phyloP scores from a whole-genome alignment of 2,888 invertebrate species.

The Hyposoter dolosus region DNA sequence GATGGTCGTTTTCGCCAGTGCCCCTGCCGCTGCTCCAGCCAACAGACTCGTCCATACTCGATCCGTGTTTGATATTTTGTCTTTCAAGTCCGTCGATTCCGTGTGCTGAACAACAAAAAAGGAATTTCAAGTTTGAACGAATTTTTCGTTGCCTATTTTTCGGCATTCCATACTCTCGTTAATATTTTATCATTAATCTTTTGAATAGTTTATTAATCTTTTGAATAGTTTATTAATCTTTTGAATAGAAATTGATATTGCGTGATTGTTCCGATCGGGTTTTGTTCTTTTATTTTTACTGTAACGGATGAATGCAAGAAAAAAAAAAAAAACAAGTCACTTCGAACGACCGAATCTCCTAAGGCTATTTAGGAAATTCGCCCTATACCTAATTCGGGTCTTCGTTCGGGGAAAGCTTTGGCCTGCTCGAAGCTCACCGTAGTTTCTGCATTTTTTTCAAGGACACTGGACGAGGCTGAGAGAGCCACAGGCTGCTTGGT shows the following conservation, averaged over 20 bases:
- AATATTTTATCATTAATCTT: neutral
- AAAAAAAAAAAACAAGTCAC: neutral
- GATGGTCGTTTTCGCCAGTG: constrained; percentile 97
- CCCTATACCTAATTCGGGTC: neutral
- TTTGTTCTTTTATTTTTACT: neutral
- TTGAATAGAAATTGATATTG: neutral
- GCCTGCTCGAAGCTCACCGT: constrained; percentile 64
- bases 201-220: neutral
- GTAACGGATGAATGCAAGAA: neutral
- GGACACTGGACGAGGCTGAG: constrained; percentile 28
- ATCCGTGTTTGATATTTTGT: constrained; percentile 85
- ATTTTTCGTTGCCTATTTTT: neutral
- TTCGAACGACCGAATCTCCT: constrained; percentile 10
- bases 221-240: neutral
- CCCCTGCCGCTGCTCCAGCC: constrained; percentile 97
- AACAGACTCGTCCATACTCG: constrained; percentile 92
- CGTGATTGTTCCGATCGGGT: neutral
- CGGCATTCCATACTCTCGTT: neutral
- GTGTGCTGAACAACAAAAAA: constrained; percentile 21
- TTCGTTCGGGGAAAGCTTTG: constrained; percentile 48
- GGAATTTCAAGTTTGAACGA: neutral
- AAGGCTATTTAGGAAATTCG: constrained; percentile 18
- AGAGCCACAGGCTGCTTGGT: constrained; percentile 61
- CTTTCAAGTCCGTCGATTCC: constrained; percentile 19
- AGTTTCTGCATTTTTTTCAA: constrained; percentile 63